Conservation (phyloP, 2,113 vertebrate species). For the Gila orcuttii region DNA sequence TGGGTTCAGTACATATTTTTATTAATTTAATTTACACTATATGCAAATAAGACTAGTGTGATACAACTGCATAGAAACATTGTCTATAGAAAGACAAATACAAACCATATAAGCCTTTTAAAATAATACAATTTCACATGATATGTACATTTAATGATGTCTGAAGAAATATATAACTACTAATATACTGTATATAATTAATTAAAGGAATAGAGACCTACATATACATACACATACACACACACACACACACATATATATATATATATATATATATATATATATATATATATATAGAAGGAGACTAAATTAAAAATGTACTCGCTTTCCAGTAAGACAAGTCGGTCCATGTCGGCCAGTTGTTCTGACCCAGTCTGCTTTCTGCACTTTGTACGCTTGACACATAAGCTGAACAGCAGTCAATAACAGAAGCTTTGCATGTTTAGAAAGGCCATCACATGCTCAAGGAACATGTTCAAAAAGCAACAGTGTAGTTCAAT, state of each 20-base stretch:
- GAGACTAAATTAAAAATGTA: no score
- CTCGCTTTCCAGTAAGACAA: no score
- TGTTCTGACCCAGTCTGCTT: background rate
- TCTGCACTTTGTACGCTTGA: constrained; percentile 10
- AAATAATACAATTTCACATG: no score
- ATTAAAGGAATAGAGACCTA: background rate
- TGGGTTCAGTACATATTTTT: background rate
- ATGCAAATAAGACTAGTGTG: background rate
- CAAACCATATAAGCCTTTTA: no score
- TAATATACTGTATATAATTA: background rate
- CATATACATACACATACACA: no score
- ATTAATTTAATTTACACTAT: background rate
- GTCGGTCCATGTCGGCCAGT: background rate
- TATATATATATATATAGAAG: no score
- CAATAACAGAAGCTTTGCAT: constrained; percentile 23
- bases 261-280: no score
- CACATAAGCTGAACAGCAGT: constrained; percentile 12
- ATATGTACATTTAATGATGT: background rate
- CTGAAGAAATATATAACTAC: background rate
- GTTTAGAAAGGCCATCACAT: background rate
- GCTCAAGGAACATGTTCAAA: constrained; percentile 5
- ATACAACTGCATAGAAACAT: no score
- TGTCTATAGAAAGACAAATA: no score
- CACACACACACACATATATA: no score
- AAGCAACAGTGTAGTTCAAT: background rate